Conservation (phyloP, 2,113 vertebrate genomes). For the Theristicus caerulescens region DNA sequence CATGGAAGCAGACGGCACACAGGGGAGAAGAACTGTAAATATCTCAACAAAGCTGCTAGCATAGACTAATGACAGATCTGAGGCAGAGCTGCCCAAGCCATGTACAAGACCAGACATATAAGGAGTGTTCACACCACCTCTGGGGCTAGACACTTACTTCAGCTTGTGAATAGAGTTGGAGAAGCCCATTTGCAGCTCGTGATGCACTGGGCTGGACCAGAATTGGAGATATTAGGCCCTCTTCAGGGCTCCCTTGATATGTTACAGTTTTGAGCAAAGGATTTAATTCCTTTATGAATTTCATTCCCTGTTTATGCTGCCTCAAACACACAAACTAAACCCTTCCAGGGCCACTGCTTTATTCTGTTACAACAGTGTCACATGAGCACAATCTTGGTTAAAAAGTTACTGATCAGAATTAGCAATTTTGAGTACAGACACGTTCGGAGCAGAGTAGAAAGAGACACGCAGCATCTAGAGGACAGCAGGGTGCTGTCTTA, state of each 20-base stretch:
- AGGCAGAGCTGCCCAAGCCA: not conserved
- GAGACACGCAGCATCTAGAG: not conserved
- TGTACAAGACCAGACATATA: not conserved
- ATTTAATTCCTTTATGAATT: not conserved
- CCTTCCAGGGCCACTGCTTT: not conserved
- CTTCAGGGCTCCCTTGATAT: not conserved
- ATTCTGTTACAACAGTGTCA: not conserved
- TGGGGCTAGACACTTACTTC: not conserved
- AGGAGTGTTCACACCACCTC: fast-evolving
- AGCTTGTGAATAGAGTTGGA: not conserved
- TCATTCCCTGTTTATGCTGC: not conserved
- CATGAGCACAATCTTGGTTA: not conserved
- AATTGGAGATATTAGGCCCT: not conserved
- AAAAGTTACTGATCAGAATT: not conserved
- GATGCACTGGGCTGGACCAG: not conserved
- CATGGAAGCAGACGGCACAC: not conserved
- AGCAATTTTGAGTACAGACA: not conserved
- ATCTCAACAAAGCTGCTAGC: not conserved
- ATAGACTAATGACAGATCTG: not conserved
- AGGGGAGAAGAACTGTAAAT: not conserved
- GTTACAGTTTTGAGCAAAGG: not conserved
- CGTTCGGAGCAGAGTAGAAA: not conserved
- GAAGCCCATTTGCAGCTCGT: not conserved
- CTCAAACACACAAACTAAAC: not conserved
- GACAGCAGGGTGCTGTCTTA: not conserved